Conservation (phyloP, 1,140 invertebrate genomes). For the Ips nitidus region DNA sequence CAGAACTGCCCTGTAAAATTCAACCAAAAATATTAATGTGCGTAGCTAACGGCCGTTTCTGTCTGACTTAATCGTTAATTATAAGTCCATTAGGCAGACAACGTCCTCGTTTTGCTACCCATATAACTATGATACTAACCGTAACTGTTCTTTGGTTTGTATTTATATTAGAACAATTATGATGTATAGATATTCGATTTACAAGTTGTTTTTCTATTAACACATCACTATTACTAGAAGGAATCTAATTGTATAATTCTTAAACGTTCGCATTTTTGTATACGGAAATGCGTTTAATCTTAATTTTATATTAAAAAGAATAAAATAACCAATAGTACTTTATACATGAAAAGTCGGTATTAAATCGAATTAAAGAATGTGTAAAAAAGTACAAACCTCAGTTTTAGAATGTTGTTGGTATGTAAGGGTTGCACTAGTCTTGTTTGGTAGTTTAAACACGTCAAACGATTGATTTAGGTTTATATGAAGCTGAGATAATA, state of each 20-base stretch:
- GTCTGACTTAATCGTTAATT: background rate
- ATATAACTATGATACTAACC: no score
- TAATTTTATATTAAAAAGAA: conserved; percentile 31
- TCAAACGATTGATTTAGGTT: conserved; percentile 6
- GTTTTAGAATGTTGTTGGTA: conserved; percentile 32
- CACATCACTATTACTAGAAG: conserved; percentile 9
- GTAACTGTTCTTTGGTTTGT: no score
- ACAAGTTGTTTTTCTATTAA: background rate
- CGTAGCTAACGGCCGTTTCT: background rate
- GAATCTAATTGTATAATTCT: conserved; percentile 2
- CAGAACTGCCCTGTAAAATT: background rate
- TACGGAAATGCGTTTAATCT: conserved; percentile 16
- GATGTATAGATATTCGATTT: conserved; percentile 16
- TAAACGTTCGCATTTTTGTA: background rate
- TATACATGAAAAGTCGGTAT: conserved; percentile 14
- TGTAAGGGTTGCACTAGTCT: conserved; percentile 22
- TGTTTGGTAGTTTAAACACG: conserved; percentile 17
- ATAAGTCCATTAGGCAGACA: background rate
- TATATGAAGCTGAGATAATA: background rate
- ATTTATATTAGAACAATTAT: conserved; percentile 1
- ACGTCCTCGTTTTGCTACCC: background rate
- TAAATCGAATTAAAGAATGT: conserved; percentile 32
- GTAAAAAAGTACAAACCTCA: conserved; percentile 35
- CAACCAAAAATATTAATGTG: background rate
- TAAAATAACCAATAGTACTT: conserved; percentile 33